phyloP scores from a whole-genome alignment of 2,113 vertebrate genomes.

The Syrmaticus mikado region DNA sequence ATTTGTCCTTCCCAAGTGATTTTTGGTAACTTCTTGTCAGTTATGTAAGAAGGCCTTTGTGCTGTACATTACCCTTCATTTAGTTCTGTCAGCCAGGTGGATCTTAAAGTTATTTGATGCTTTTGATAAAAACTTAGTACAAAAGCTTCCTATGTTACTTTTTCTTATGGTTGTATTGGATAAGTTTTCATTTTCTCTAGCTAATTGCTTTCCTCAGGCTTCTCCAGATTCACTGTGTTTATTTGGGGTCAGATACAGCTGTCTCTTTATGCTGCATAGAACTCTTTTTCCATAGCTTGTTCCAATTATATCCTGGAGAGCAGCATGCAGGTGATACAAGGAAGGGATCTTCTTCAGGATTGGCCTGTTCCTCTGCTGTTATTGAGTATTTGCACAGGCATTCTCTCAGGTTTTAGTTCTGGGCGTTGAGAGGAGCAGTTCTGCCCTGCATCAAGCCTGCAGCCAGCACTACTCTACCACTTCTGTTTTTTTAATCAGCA shows the following conservation, averaged over 20 bases:
- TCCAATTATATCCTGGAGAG: background rate
- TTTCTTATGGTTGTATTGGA: background rate
- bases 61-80: background rate
- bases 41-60: background rate
- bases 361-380: background rate
- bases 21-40: background rate
- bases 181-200: background rate
- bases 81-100: background rate
- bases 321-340: background rate
- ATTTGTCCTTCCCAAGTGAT: background rate
- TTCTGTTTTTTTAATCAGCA: background rate
- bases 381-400: background rate
- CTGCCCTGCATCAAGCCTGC: background rate
- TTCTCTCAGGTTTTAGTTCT: background rate
- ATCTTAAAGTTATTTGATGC: background rate
- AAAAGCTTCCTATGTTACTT: background rate
- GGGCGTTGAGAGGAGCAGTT: background rate
- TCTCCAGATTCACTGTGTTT: background rate
- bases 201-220: background rate
- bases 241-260: background rate
- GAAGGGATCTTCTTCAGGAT: background rate
- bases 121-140: background rate
- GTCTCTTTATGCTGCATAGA: background rate
- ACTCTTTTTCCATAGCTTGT: rapidly evolving
- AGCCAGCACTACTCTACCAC: background rate